phyloP scores from a whole-genome alignment of 2,888 invertebrate species.

The Diloba caeruleocephala region DNA sequence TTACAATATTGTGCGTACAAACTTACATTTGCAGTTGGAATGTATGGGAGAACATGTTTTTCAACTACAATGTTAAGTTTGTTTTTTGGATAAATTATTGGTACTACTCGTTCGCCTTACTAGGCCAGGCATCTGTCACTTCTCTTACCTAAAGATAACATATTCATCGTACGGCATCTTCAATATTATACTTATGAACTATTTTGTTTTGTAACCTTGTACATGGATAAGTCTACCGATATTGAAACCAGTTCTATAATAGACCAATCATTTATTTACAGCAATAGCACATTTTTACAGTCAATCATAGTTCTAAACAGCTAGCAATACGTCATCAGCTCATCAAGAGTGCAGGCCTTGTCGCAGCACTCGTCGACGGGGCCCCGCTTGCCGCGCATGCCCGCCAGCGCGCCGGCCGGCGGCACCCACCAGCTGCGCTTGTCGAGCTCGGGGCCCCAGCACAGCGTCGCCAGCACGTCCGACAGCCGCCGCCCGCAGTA shows the following conservation, averaged over 20 bases:
- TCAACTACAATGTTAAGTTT: no score
- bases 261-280: constrained; percentile 11
- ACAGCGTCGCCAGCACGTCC: constrained; percentile 18
- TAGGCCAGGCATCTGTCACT: no score
- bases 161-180: no score
- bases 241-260: background rate
- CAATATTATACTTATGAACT: background rate
- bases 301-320: background rate
- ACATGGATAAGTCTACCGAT: no score
- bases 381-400: constrained; percentile 47
- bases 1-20: no score
- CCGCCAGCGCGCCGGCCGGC: constrained; percentile 15
- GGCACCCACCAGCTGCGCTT: constrained; percentile 28
- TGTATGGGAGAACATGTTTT: no score
- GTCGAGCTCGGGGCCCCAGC: constrained; percentile 19
- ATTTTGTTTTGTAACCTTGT: background rate
- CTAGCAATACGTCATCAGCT: constrained; percentile 53
- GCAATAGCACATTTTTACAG: background rate
- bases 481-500: constrained; percentile 41
- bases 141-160: no score
- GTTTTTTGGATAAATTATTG: no score
- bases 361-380: constrained; percentile 61
- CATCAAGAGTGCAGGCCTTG: constrained; percentile 55
- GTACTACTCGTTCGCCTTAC: no score
- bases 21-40: no score